Base-by-base conservation (phyloP, 1,140 invertebrate genomes). In the Aphelinus certus region DNA sequence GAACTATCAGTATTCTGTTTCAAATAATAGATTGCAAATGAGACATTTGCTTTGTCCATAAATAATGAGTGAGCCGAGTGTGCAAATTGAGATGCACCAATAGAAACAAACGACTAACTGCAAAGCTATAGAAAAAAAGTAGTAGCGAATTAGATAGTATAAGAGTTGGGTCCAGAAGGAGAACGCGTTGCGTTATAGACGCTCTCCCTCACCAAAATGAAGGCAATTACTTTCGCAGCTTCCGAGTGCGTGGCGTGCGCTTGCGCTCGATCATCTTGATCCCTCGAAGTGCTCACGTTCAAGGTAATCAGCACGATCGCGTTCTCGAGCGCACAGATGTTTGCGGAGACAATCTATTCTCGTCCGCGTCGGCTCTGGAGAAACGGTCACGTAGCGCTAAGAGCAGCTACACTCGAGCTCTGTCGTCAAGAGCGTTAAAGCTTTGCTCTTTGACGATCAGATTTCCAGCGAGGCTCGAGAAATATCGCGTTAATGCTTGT, bases 271-370 rank as follows among this genome's bases (percentile, higher is more conserved):
- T 51, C 45, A 26, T 49, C 57, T 47, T 51, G 43, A 74, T 74
- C 65, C 46, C 51, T 9, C 42, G 49, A 62, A 62, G 56, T 42
- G 51, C 64, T 69, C 63, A 74, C 49, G 64, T 74, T 74, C 66
- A 70, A 69, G 53, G 60, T 75, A 69, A 75, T 75, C 66, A 64
- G 46, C 26, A 26, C 26, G 66, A 70, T 75, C 55, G 48, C 46
- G 7, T 46, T 56, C 64, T 64, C 56, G 45, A 62, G 61, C 1
- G n/a, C 5, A 63, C 49, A 71, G 51, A 71, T 66, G 26, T 56
- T 66, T 56, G 51, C n/a, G 49, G 48, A 64, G 10, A 64, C 51
- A 26, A 71, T 71, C 61, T 71, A 71, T 71, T 64, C 43, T 71
- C 61, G 61, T 64, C 61, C 58, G 46, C 4, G 26, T 26, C 26